Base-by-base conservation (phyloP, 2,888 invertebrate species). In the Actias luna region DNA sequence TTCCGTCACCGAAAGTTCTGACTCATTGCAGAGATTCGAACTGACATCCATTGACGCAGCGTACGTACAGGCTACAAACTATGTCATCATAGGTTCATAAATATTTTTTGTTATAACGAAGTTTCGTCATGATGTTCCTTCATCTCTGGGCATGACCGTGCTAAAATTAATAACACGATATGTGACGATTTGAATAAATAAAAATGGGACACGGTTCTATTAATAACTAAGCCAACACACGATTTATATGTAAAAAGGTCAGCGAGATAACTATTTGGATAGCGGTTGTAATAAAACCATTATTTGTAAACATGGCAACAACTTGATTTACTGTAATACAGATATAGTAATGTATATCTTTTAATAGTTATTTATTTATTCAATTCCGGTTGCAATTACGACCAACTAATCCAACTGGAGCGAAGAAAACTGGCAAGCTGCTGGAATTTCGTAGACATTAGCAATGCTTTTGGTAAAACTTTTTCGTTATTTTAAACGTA, bases 361-460 rank as follows among this genome's bases (percentile, higher is more conserved):
- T 62, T 63, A 33, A 14, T 59, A 58, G 61, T 35, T 52, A 58
- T 58, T 59, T 42, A 64, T 65, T 66, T 61, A 42, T 42, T 18
- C 18, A 60, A 63, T 18, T 55, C 62, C 63, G 61, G 63, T 39
- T 50, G 62, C 65, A 60, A 61, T 61, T 59, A 64, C 63, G 62
- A 65, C 66, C 59, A 36, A 59, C 52, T 64, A 36, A 65, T 67
- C 61, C 64, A 57, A 65, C 65, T 58, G 59, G 57, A 63, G 65
- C 61, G 63, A 63, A 64, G 62, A 60, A 59, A 58, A 61, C 61
- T 46, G 50, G 61, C 64, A 62, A 65, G 62, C 62, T 65, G 46
- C 46, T 33, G 58, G 58, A 61, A 64, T 64, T 67, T 69, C 64
- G 67, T 66, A 46, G 57, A 64, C 62, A 25, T 52, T 58, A 65